Conservation (phyloP, 2,113 vertebrate genomes). For the Centropristis striata region DNA sequence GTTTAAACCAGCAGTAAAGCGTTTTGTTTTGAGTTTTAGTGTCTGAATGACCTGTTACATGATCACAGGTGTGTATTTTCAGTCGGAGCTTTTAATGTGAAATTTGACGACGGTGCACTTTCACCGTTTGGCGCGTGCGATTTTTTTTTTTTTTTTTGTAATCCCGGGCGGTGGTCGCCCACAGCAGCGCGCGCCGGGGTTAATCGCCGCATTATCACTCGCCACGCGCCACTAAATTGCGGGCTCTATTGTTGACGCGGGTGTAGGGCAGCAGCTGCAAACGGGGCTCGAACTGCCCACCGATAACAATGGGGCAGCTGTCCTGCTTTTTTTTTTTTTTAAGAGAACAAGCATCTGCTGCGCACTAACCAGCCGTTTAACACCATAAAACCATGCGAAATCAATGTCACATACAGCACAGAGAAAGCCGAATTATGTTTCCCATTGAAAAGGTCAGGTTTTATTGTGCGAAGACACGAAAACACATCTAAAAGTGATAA, state of each 20-base stretch:
- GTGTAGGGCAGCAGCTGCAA: constrained; percentile 85
- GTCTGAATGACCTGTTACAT: background rate
- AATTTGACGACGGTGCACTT: constrained; percentile 44
- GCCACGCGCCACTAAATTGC: constrained; percentile 87
- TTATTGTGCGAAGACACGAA: background rate
- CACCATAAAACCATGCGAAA: constrained; percentile 67
- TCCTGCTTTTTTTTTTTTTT: constrained; percentile 75
- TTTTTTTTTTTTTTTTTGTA: constrained; percentile 47
- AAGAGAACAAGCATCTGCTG: constrained; percentile 85
- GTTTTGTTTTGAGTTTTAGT: too few species aligned
- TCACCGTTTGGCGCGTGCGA: constrained; percentile 64
- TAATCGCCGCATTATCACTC: constrained; percentile 88
- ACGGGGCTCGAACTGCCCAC: constrained; percentile 80
- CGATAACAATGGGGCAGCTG: constrained; percentile 88
- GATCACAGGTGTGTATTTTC: constrained; percentile 25
- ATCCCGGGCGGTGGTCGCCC: constrained; percentile 79
- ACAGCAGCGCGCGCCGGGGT: constrained; percentile 84
- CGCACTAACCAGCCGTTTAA: constrained; percentile 77
- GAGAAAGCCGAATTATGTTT: constrained; percentile 44
- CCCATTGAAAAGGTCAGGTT: constrained; percentile 44
- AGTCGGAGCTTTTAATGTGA: constrained; percentile 28
- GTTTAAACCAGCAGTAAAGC: too few species aligned
- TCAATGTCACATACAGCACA: constrained; percentile 66
- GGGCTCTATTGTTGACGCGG: constrained; percentile 81
- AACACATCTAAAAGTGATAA: background rate